Base-by-base conservation (phyloP, 2,797 vertebrate species). In the Momotus momota region DNA sequence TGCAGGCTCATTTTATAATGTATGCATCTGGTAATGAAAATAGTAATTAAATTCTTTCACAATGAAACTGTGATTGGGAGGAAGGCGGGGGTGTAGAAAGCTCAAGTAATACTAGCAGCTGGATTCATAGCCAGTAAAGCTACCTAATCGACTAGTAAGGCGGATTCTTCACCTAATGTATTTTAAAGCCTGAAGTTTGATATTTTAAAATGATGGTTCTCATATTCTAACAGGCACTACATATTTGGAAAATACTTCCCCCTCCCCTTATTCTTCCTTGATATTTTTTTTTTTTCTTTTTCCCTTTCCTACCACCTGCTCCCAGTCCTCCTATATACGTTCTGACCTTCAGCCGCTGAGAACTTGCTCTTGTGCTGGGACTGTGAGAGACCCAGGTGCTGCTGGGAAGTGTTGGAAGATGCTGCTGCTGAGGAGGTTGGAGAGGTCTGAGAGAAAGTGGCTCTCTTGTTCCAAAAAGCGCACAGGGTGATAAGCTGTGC, bases 31-130 rank as follows among this genome's bases (percentile, higher is more conserved):
- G 83, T 94, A 96, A 86, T 95, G 91, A 96, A 95, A 94, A 93
- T 90, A 97, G 46, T 97, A 94, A 93, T 95, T 95, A 94, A 74
- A 70, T 94, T 90, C 83, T 94, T 93, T 86, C 81, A 86, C 86
- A 92, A 70, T 96, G 93, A 90, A 95, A 70, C 82, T 84, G 27
- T 90, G 82, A 84, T 15, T 86, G 55, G 77, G 79, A 49, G 70
- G 43, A 69, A 67, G 60, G 38, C 0, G 6, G 22, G 27, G 89
- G 78, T 0, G 40, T 88, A 77, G 71, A 66, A 93, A 92, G 62
- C 86, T 90, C 35, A 46, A 40, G 80, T 80, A 88, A 31, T 77
- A 55, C 29, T 26, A 80, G 66, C 73, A 94, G 54, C 45, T 9
- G 10, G 70, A 73, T 89, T 91, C 43, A 40, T 75, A 81, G 43